Evolutionary conservation across 1,140 invertebrate species (phyloP).

Genomic region (Leptopilina boulardi): DNA sequence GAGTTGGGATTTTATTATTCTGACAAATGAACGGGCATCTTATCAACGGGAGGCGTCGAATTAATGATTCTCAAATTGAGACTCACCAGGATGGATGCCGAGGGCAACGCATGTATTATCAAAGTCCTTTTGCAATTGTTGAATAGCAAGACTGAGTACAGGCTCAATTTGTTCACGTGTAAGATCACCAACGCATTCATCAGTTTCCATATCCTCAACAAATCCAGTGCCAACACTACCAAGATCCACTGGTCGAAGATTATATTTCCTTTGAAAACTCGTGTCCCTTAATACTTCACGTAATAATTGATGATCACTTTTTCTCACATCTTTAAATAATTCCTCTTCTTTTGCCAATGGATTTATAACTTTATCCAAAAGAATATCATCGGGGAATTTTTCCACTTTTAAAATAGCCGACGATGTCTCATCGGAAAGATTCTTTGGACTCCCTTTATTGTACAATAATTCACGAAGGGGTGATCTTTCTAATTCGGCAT

Average conservation of each 20-base stretch:
- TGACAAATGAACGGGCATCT: too few relatives aligned
- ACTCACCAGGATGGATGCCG: constrained; percentile 89
- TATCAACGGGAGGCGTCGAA: neutral
- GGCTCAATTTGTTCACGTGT: constrained; percentile 88
- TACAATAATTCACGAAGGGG: constrained; percentile 67
- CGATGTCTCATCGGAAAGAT: constrained; percentile 41
- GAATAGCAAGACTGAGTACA: constrained; percentile 88
- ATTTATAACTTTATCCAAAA: constrained; percentile 51
- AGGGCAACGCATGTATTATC: constrained; percentile 88
- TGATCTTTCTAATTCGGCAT: constrained; percentile 60
- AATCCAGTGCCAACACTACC: constrained; percentile 78
- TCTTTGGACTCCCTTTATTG: constrained; percentile 55
- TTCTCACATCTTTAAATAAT: constrained; percentile 63
- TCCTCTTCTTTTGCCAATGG: constrained; percentile 63
- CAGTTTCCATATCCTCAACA: constrained; percentile 73
- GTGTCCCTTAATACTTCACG: constrained; percentile 88
- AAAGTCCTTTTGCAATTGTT: constrained; percentile 90
- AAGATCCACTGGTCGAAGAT: constrained; percentile 85
- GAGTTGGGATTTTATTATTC: too few relatives aligned
- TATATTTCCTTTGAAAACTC: constrained; percentile 88
- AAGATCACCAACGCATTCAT: constrained; percentile 78
- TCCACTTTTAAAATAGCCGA: constrained; percentile 37
- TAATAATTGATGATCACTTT: constrained; percentile 84
- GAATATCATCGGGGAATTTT: constrained; percentile 42
- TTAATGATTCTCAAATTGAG: neutral